phyloP scores from a whole-genome alignment of 2,797 vertebrate species.

The Podargus strigoides region DNA sequence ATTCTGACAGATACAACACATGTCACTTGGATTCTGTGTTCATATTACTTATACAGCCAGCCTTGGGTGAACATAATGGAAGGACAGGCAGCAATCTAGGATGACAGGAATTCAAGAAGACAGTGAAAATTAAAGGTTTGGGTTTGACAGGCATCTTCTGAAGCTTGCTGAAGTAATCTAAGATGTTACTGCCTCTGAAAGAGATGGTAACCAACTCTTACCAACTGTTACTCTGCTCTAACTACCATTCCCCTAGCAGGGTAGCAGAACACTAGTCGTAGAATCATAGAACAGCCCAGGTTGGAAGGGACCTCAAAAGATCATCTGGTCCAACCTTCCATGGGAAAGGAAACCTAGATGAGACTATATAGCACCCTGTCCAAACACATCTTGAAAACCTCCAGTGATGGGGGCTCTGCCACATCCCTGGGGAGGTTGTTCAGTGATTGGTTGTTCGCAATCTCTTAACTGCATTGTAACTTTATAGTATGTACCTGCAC shows the following conservation, averaged over 20 bases:
- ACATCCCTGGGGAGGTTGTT: not conserved
- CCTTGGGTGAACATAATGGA: conserved; percentile 15
- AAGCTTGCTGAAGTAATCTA: conserved; percentile 9
- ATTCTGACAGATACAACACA: not conserved
- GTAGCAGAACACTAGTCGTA: not conserved
- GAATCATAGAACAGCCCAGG: not conserved
- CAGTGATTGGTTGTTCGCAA: not conserved
- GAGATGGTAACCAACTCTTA: not conserved
- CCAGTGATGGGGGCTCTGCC: rapidly evolving
- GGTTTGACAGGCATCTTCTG: conserved; percentile 34
- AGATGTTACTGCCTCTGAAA: not conserved
- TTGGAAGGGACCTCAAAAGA: not conserved
- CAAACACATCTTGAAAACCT: not conserved
- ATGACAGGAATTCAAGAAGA: conserved; percentile 27
- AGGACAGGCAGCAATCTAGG: conserved; percentile 36
- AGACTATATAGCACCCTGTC: rapidly evolving
- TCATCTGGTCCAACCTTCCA: not conserved
- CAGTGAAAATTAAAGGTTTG: conserved; percentile 20
- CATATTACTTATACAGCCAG: not conserved
- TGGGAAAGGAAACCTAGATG: not conserved
- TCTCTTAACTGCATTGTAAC: not conserved
- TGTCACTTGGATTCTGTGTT: conserved; percentile 1
- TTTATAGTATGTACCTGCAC: not conserved
- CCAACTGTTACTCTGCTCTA: not conserved
- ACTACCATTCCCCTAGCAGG: not conserved